Evolutionary conservation across 2,113 vertebrate genomes (phyloP).

Genomic region (Chaetops frenatus): DNA sequence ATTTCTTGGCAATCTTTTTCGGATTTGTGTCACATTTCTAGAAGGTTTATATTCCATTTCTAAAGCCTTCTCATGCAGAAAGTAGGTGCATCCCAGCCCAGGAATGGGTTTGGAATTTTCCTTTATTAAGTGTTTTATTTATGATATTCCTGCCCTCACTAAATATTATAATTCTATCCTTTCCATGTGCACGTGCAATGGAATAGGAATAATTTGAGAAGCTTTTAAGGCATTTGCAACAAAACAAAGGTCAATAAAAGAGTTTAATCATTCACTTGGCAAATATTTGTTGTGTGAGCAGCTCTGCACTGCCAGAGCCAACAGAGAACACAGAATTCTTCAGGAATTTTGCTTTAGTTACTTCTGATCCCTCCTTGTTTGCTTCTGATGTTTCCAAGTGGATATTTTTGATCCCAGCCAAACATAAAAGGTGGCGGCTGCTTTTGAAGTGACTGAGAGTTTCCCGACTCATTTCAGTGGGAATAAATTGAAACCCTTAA

Average conservation of each 20-base stretch:
- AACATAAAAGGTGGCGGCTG: not conserved
- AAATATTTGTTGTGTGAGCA: not conserved
- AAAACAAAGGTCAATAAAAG: not conserved
- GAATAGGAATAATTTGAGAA: not conserved
- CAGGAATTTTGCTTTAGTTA: not conserved
- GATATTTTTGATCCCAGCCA: not conserved
- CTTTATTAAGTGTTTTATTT: not conserved
- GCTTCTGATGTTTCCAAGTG: not conserved
- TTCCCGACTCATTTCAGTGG: not conserved
- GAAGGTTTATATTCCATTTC: not conserved
- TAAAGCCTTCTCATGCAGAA: not conserved
- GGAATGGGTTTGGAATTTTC: not conserved
- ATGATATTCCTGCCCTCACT: not conserved
- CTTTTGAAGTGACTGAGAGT: not conserved
- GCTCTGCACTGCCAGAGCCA: not conserved
- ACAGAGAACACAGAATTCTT: not conserved
- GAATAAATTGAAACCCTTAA: conserved; percentile 32
- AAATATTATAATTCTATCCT: not conserved
- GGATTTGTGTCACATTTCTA: not conserved
- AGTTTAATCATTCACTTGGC: not conserved
- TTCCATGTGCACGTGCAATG: not conserved
- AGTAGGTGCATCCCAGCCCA: not conserved
- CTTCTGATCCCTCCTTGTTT: not conserved
- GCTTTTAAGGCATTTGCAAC: not conserved
- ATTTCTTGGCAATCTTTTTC: not conserved